Evolutionary conservation across 53 echinoderm and acorn worm species (phyloP).

Genomic region (Pentamera pediparva): DNA sequence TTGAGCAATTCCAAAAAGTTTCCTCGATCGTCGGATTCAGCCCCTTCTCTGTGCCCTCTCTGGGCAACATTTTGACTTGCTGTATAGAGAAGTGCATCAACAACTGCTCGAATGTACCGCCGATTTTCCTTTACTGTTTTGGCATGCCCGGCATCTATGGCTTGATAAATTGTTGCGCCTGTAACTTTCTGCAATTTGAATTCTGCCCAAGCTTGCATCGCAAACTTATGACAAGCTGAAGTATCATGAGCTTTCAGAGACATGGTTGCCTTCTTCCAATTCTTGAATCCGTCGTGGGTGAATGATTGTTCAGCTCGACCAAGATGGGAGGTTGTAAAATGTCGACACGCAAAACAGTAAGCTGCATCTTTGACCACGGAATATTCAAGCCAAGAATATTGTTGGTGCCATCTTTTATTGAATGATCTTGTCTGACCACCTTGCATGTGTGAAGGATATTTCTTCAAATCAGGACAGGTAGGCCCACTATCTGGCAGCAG

Average conservation of each 20-base stretch:
- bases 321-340: constrained; percentile 19
- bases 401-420: constrained; percentile 14
- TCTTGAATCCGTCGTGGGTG: constrained; percentile 17
- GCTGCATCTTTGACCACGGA: constrained; percentile 28
- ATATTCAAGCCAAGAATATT: constrained; percentile 25
- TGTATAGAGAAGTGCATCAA: constrained; percentile 21
- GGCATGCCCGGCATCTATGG: constrained; percentile 14
- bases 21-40: constrained; percentile 20
- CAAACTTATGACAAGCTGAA: constrained; percentile 22
- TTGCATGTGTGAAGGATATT: constrained; percentile 14
- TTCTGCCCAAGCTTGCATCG: constrained; percentile 22
- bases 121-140: constrained; percentile 23
- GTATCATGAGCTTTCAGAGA: constrained; percentile 28
- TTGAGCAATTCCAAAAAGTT: constrained; percentile 21
- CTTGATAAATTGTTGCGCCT: constrained; percentile 15
- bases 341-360: constrained; percentile 21
- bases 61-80: constrained; percentile 17
- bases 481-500: constrained; percentile 14
- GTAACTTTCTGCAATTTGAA: constrained; percentile 14
- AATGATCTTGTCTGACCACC: constrained; percentile 22
- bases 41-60: constrained; percentile 30
- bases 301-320: constrained; percentile 27
- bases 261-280: constrained; percentile 26
- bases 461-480: constrained; percentile 11
- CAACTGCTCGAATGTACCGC: constrained; percentile 20